phyloP scores from a whole-genome alignment of 1,140 invertebrate genomes.

The Tribolium madens region DNA sequence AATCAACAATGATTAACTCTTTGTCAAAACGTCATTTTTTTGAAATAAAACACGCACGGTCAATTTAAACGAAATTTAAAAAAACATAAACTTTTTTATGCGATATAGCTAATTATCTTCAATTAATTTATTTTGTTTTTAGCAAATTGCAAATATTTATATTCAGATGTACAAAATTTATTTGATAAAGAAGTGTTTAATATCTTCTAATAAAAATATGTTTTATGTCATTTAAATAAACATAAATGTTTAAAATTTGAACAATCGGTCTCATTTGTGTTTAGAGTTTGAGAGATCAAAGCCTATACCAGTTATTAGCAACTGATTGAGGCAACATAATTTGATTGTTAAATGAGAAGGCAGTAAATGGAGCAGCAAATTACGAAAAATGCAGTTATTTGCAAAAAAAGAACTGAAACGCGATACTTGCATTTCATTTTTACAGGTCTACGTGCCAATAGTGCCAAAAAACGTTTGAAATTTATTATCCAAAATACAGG shows the following conservation, averaged over 20 bases:
- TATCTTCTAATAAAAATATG: no score
- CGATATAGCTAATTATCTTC: no score
- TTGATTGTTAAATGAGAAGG: neutral
- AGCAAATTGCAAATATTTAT: no score
- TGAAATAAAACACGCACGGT: neutral
- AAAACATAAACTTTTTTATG: neutral
- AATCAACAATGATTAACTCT: conserved; percentile 30
- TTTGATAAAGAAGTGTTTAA: no score
- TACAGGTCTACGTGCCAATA: no score
- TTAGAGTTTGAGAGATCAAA: neutral
- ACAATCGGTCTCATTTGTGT: neutral
- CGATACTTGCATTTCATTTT: no score
- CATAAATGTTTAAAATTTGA: neutral
- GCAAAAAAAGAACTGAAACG: no score
- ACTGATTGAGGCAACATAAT: neutral
- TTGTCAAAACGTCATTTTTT: conserved; percentile 5
- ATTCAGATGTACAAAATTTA: no score
- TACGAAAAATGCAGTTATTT: neutral
- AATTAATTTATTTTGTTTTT: no score
- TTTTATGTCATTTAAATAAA: no score
- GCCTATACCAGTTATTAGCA: neutral
- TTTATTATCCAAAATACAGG: neutral
- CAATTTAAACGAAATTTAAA: neutral
- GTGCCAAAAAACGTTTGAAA: neutral
- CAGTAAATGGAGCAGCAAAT: neutral